Percentiles rank a stretch among this genome's conserved stretches.
These are phyloP conservation scores for Tricholauxania praeusta DNA, from an alignment of 2,888 invertebrate genomes.

Conservation along the genomic window DNA sequence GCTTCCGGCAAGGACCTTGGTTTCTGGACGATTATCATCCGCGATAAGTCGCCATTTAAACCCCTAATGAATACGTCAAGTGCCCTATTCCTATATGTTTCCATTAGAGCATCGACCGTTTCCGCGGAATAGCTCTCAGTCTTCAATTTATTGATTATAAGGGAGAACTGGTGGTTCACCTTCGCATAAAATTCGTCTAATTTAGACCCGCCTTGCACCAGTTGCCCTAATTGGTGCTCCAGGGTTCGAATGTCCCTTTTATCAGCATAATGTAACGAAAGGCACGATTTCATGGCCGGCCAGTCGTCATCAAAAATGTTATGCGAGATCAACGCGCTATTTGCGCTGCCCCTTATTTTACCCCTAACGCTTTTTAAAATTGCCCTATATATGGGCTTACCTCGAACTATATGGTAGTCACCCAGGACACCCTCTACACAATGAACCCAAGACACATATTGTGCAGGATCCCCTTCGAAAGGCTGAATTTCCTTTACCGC, in stretches of 20 bases:
- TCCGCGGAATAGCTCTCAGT: conserved; percentile 19
- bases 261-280: conserved; percentile 47
- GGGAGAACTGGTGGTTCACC: conserved; percentile 44
- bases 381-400: background rate
- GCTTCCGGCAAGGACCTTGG: conserved; percentile 39
- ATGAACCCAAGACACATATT: conserved; percentile 16
- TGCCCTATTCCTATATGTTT: conserved; percentile 36
- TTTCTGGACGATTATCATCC: conserved; percentile 40
- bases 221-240: conserved; percentile 44
- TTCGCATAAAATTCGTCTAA: conserved; percentile 44
- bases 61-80: conserved; percentile 33
- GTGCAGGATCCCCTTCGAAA: conserved; percentile 22
- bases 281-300: conserved; percentile 40
- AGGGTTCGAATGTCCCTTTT: conserved; percentile 45
- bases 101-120: conserved; percentile 36
- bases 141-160: conserved; percentile 43
- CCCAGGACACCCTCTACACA: background rate
- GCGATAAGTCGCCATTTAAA: conserved; percentile 33
- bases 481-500: conserved; percentile 25
- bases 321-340: background rate
- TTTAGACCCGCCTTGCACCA: conserved; percentile 40
- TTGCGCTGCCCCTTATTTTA: background rate
- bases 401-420: background rate
- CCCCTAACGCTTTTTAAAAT: background rate
- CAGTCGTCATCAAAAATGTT: conserved; percentile 35